phyloP scores from a whole-genome alignment of 2,888 invertebrate genomes.

The Epinotia demarniana region DNA sequence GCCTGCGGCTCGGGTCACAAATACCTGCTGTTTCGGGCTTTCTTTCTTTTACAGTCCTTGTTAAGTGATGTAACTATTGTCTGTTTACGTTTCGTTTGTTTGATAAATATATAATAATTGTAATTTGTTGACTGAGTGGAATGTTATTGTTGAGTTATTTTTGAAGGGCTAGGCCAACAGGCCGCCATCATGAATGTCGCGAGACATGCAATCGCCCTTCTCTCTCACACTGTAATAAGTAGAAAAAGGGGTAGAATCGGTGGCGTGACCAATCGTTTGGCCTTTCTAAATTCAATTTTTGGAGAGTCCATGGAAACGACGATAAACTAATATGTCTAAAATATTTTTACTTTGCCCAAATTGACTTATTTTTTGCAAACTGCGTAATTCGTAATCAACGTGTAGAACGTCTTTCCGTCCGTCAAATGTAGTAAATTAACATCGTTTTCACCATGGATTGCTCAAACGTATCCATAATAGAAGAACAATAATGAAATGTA shows the following conservation, averaged over 20 bases:
- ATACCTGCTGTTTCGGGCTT: too few relatives aligned
- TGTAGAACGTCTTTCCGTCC: not conserved
- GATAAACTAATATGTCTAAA: not conserved
- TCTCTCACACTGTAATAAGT: not conserved
- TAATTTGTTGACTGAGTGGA: conserved; percentile 47
- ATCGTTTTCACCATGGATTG: not conserved
- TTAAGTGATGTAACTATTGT: too few relatives aligned
- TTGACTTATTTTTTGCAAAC: not conserved
- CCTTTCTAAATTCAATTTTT: conserved; percentile 13
- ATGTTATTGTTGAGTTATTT: conserved; percentile 43
- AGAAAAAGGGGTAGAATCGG: not conserved
- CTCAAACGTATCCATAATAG: not conserved
- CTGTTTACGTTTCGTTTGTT: conserved; percentile 40
- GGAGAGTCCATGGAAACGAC: conserved; percentile 8
- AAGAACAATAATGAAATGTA: not conserved
- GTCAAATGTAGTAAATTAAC: not conserved
- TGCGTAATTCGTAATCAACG: not conserved
- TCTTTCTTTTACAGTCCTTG: too few relatives aligned
- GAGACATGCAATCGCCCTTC: not conserved
- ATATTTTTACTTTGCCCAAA: not conserved
- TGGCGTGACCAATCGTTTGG: not conserved
- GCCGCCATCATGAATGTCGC: not conserved
- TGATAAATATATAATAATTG: conserved; percentile 46
- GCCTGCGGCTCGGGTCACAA: too few relatives aligned
- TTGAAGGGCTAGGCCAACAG: not conserved